Conservation (phyloP, 2,888 invertebrate genomes). For the Xestoiulus laeticollis region DNA sequence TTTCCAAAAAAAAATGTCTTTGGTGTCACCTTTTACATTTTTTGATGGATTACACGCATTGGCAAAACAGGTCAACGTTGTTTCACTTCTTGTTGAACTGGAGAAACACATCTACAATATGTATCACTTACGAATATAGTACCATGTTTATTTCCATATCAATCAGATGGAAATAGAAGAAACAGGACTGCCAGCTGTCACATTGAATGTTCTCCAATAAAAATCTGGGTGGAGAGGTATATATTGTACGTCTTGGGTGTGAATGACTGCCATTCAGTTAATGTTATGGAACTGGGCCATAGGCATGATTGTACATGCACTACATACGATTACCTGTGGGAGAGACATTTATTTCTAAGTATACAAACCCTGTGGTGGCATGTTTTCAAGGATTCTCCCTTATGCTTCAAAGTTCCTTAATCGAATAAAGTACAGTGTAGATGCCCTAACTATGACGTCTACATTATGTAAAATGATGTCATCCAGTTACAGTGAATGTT, state of each 20-base stretch:
- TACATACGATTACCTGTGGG: background rate
- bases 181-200: conserved; percentile 18
- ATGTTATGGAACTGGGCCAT: background rate
- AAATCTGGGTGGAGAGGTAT: conserved; percentile 6
- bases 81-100: no score
- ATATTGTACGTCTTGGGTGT: background rate
- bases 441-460: background rate
- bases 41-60: no score
- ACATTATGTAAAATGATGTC: background rate
- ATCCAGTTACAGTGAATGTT: background rate
- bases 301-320: background rate
- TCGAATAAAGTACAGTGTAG: no score
- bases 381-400: no score
- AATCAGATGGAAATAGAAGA: conserved; percentile 17
- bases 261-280: conserved; percentile 12
- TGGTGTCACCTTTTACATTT: no score
- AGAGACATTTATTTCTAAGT: background rate
- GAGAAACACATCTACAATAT: no score
- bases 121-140: no score
- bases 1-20: no score
- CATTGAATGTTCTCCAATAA: background rate
- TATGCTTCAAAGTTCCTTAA: no score
- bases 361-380: no score
- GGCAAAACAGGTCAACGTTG: no score
- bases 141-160: background rate